A percentile compares a stretch with the other conserved stretches of the same genome.
Evolutionary conservation across 2,888 invertebrate genomes (phyloP).

Genomic region (Tenthredo notha): DNA sequence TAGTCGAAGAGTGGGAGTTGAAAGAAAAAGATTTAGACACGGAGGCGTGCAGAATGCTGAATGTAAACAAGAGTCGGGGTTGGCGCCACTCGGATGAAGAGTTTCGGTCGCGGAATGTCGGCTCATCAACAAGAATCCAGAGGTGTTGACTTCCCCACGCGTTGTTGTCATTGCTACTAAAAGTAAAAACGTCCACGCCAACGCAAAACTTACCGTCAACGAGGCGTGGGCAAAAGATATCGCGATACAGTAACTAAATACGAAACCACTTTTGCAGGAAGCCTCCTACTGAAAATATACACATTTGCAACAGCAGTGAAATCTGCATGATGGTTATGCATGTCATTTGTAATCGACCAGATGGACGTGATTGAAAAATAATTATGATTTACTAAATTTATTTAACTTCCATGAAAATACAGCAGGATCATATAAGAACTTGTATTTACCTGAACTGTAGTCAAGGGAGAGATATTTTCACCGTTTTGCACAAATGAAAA

Average conservation of each 20-base stretch:
- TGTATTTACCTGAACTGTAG: not conserved
- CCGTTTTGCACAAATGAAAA: too few relatives aligned
- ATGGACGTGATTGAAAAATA: not conserved
- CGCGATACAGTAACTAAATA: not conserved
- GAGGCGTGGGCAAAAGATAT: not conserved
- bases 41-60: constrained; percentile 29
- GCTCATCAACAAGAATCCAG: constrained; percentile 6
- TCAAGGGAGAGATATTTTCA: not conserved
- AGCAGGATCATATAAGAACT: not conserved
- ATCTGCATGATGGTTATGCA: not conserved
- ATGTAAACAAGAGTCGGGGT: constrained; percentile 29
- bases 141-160: constrained; percentile 41
- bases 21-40: constrained; percentile 6
- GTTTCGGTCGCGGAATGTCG: constrained; percentile 46
- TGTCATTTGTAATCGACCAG: not conserved
- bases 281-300: not conserved
- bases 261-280: constrained; percentile 1
- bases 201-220: not conserved
- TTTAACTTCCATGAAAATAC: not conserved
- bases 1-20: not conserved
- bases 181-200: constrained; percentile 10
- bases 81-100: constrained; percentile 48
- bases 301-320: not conserved
- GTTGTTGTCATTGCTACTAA: constrained; percentile 46
- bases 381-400: not conserved